Evolutionary conservation across 2,888 invertebrate genomes (phyloP).

Genomic region (Liopterus haemorrhoidalis): DNA sequence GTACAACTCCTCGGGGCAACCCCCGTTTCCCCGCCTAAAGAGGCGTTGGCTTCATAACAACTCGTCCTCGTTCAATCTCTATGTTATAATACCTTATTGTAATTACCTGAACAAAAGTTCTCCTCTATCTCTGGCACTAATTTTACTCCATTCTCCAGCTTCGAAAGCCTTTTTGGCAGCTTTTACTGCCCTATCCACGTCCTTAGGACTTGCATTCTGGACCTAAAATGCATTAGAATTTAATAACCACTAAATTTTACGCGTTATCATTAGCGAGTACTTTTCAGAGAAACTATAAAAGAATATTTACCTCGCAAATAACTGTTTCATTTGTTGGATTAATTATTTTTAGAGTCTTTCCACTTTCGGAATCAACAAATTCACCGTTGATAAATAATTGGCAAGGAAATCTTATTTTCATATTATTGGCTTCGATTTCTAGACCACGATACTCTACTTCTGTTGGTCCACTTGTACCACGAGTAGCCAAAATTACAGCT

Average conservation of each 20-base stretch:
- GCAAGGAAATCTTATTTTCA: slow-evolving; percentile 77
- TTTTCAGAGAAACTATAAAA: neutral
- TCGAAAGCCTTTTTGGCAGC: slow-evolving; percentile 86
- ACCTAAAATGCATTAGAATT: slow-evolving; percentile 47
- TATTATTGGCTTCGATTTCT: slow-evolving; percentile 73
- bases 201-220: slow-evolving; percentile 63
- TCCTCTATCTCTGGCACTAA: slow-evolving; percentile 88
- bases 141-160: slow-evolving; percentile 87
- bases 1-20: too few relatives aligned
- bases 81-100: too few relatives aligned
- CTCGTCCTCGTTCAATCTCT: too few relatives aligned
- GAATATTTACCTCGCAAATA: slow-evolving; percentile 57
- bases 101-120: slow-evolving; percentile 69
- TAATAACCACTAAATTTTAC: neutral
- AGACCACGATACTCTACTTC: slow-evolving; percentile 69
- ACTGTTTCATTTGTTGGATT: slow-evolving; percentile 83
- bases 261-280: neutral
- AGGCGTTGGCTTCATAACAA: too few relatives aligned
- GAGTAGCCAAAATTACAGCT: slow-evolving; percentile 59
- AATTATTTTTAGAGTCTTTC: slow-evolving; percentile 59
- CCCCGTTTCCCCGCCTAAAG: too few relatives aligned
- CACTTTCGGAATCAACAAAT: slow-evolving; percentile 72
- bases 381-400: slow-evolving; percentile 89
- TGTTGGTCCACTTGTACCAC: slow-evolving; percentile 54
- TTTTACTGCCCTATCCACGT: slow-evolving; percentile 81